Evolutionary conservation across 1,140 invertebrate species (phyloP).

Genomic region (Lasaia peninsularis): DNA sequence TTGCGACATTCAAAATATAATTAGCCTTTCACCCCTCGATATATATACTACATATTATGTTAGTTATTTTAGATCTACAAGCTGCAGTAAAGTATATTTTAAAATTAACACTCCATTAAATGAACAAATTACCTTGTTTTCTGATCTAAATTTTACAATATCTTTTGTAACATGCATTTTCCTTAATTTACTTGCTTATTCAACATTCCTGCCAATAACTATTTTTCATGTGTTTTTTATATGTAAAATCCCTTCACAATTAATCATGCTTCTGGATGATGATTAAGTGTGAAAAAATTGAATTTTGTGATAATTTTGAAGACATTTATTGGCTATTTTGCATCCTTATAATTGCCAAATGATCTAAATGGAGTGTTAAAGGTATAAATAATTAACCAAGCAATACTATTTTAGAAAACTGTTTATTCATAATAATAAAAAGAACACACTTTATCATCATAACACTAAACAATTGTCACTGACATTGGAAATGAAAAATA

Average conservation of each 20-base stretch:
- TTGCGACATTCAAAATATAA: too few species aligned
- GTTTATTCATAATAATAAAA: conserved; percentile 63
- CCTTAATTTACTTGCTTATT: background rate
- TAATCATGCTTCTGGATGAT: conserved; percentile 1
- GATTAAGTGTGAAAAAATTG: background rate
- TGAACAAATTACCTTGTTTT: too few species aligned
- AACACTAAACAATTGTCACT: conserved; percentile 52
- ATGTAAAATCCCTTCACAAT: background rate
- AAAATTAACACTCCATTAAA: background rate
- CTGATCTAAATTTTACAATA: too few species aligned
- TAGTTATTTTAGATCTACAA: background rate
- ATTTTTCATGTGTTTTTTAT: background rate
- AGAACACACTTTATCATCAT: conserved; percentile 54
- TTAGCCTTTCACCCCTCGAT: background rate
- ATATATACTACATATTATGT: background rate
- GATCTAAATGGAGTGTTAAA: conserved; percentile 13
- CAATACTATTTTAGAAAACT: conserved; percentile 55
- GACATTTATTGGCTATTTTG: background rate
- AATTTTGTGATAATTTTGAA: background rate
- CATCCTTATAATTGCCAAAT: background rate
- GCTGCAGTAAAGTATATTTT: background rate
- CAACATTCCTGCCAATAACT: background rate
- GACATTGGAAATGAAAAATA: conserved; percentile 27
- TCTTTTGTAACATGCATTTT: background rate
- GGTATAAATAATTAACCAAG: conserved; percentile 49